Evolutionary conservation across 2,888 invertebrate genomes (phyloP).

Genomic region (Phaedon cochleariae): DNA sequence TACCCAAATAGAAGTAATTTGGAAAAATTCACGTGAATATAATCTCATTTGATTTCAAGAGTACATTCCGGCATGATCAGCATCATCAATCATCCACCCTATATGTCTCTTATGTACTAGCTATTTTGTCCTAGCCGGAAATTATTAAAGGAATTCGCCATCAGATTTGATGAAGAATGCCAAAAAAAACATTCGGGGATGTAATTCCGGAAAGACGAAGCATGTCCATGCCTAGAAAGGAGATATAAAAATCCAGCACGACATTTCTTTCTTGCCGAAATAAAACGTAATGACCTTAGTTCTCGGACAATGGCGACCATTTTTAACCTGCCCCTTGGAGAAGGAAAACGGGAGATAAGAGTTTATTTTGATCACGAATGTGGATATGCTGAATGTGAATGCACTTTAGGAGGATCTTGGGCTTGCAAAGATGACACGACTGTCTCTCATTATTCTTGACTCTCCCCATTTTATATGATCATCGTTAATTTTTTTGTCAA

Average conservation of each 20-base stretch:
- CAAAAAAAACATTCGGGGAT: not conserved
- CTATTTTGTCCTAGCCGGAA: not conserved
- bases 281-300: constrained; percentile 7
- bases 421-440: no score
- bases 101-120: not conserved
- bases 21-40: no score
- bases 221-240: not conserved
- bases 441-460: no score
- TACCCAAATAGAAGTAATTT: no score
- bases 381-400: not conserved
- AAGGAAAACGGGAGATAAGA: not conserved
- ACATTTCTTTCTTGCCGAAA: not conserved
- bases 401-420: no score
- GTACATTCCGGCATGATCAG: no score
- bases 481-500: no score
- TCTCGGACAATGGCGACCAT: constrained; percentile 10
- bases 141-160: not conserved
- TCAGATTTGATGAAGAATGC: not conserved
- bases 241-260: not conserved
- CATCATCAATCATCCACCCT: not conserved
- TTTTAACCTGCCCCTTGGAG: not conserved
- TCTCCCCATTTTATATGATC: no score
- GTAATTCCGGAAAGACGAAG: not conserved
- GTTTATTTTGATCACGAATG: constrained; percentile 8
- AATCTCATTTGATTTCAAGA: no score